Evolutionary conservation across 2,888 invertebrate species (phyloP), one percentile per base, ranked within the genome.

Genomic region (Drosophila kanekoi): DNA sequence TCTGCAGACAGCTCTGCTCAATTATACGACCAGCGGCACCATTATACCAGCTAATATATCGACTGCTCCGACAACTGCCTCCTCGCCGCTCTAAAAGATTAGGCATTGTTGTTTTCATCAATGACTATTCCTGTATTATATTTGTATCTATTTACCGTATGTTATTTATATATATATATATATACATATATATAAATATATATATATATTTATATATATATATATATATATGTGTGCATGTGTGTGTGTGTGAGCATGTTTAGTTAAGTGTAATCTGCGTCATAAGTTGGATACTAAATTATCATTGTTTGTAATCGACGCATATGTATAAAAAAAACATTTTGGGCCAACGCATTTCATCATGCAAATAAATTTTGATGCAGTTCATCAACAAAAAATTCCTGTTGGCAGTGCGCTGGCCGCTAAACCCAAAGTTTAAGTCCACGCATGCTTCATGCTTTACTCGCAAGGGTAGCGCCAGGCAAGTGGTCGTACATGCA

Each of bases 241-340:
- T 14, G n/a, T 44, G 37, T 43, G n/a, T 13, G 18, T 47, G 11
- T 14, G 38, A 37, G 37, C 20, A 23, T 4, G 11, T 52, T n/a
- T 53, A 44, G 20, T 32, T 65, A 45, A 35, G 43, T 63, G 32
- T 38, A 41, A 13, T 23, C 23, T 49, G 45, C 14, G 43, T 37
- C 10, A 28, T 10, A 16, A 38, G 35, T 37, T 49, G 11, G 35
- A 64, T 14, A 13, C 52, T 48, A 69, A 68, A 74, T 59, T 53
- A 33, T 45, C 13, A 10, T 37, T 38, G 53, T 44, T 43, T 35
- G 32, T 61, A 37, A 43, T 60, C 47, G 13, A 52, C 11, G 48
- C 35, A 16, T 32, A 32, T 38, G 32, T 63, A 16, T 44, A 40
- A n/a, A 14, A n/a, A 14, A 18, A 16, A 33, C 23, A 23, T 35